phyloP scores from a whole-genome alignment of 1,140 invertebrate genomes.

The Listronotus bonariensis region DNA sequence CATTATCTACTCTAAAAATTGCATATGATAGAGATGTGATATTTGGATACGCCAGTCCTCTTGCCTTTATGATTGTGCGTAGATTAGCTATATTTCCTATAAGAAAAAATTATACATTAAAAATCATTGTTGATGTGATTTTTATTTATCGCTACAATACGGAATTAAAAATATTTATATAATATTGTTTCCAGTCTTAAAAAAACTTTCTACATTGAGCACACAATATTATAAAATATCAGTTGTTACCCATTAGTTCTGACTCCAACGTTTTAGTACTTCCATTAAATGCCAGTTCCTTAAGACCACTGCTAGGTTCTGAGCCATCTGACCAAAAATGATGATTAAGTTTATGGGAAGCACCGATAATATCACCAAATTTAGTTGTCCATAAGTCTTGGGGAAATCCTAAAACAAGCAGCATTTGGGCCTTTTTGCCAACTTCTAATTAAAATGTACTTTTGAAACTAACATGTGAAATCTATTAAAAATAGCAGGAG shows the following conservation, averaged over 20 bases:
- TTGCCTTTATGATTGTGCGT: constrained; percentile 96
- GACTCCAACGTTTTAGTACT: constrained; percentile 86
- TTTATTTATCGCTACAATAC: no score
- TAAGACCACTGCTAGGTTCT: constrained; percentile 86
- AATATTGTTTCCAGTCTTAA: constrained; percentile 7
- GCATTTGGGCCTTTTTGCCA: no score
- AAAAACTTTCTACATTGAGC: no score
- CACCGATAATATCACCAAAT: constrained; percentile 97
- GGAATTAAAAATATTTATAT: constrained; percentile 1
- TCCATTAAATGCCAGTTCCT: constrained; percentile 90
- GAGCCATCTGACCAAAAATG: constrained; percentile 89
- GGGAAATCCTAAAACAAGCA: constrained; percentile 59
- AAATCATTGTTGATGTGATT: no score
- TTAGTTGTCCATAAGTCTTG: constrained; percentile 81
- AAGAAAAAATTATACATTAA: no score
- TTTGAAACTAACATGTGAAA: no score
- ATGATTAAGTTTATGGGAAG: constrained; percentile 88
- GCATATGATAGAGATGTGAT: constrained; percentile 91
- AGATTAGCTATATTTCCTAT: constrained; percentile 63
- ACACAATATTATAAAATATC: no score
- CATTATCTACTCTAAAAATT: constrained; percentile 88
- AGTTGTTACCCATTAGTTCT: constrained; percentile 74
- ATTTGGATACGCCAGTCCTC: constrained; percentile 91
- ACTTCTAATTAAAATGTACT: no score
- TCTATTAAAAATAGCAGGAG: no score